Evolutionary conservation across 1,140 invertebrate genomes (phyloP), one percentile per base, ranked within the genome.

Genomic region (Drosophila takahashii): DNA sequence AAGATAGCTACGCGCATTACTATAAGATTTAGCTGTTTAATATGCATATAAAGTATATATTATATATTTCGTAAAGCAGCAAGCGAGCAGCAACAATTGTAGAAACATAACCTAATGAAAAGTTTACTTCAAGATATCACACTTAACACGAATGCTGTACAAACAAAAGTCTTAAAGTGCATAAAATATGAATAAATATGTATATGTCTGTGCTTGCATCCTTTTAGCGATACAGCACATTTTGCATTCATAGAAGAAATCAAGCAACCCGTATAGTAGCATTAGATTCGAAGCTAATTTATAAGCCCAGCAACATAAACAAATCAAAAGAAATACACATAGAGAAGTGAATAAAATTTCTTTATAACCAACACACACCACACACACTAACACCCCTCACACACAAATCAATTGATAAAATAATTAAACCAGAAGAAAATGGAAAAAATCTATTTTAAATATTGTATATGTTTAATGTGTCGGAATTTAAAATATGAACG

Each of bases 391-490:
- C 26, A 58, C n/a, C 16, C 27, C n/a, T n/a, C 48, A 64, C 60
- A 52, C 59, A 34, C 32, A 56, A 26, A 59, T 76, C 79, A 83
- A 83, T 86, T 81, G 81, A 81, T 81, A 86, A 81, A 32, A 60
- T 75, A 78, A 81, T 72, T 76, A 60, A 85, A 85, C 32, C 41
- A 37, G 13, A 36, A 36, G 16, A 4, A 44, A 53, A 50, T 72
- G 45, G 45, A 64, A 81, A 86, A 86, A 81, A 73, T 87, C 71
- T 89, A 87, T 86, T 87, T 86, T 87, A 86, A 86, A 87, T 86
- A 86, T 71, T 81, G 78, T 86, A 78, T 81, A 86, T 87, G 75
- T 87, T 83, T 87, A 85, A 81, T 87, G 78, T 86, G 78, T 86
- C 83, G 81, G 81, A 86, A 86, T 86, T 81, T 78, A 64, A 70